phyloP scores from a whole-genome alignment of 2,113 vertebrate genomes.

The Brachionichthys hirsutus region DNA sequence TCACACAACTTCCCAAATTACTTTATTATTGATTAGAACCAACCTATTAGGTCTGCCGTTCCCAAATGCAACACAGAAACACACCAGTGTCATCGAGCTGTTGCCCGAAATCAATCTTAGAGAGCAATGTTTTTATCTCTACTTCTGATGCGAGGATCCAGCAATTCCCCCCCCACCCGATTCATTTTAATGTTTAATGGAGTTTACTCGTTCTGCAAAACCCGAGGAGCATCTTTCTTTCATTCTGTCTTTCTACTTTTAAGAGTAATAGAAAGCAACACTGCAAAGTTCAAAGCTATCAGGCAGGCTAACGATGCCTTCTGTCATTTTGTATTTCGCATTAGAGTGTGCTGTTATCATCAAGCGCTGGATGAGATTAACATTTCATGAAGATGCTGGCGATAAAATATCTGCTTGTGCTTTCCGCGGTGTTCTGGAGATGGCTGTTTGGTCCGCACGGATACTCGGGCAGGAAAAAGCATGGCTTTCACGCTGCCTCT shows the following conservation, averaged over 20 bases:
- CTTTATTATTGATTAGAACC: constrained; percentile 58
- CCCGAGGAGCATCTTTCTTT: background rate
- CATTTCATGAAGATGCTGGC: background rate
- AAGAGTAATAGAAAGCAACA: background rate
- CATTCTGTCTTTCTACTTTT: constrained; percentile 5
- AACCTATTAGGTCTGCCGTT: constrained; percentile 27
- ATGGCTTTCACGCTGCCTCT: background rate
- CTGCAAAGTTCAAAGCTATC: constrained; percentile 10
- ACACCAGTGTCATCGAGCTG: constrained; percentile 23
- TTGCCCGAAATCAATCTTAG: constrained; percentile 46
- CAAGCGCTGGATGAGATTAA: background rate
- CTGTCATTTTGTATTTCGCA: constrained; percentile 6
- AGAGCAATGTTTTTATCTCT: constrained; percentile 44
- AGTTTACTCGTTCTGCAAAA: constrained; percentile 26
- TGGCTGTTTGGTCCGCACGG: background rate
- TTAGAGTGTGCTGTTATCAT: background rate
- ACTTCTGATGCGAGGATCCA: constrained; percentile 60
- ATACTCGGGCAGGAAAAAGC: background rate
- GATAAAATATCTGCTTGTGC: constrained; percentile 1
- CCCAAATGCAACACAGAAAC: constrained; percentile 27
- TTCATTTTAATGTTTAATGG: constrained; percentile 46
- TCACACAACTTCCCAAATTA: constrained; percentile 45
- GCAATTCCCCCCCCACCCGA: constrained; percentile 55
- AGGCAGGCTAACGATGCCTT: constrained; percentile 10
- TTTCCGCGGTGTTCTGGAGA: background rate